Conservation (phyloP, 2,797 vertebrate genomes). For the Dermochelys coriacea region DNA sequence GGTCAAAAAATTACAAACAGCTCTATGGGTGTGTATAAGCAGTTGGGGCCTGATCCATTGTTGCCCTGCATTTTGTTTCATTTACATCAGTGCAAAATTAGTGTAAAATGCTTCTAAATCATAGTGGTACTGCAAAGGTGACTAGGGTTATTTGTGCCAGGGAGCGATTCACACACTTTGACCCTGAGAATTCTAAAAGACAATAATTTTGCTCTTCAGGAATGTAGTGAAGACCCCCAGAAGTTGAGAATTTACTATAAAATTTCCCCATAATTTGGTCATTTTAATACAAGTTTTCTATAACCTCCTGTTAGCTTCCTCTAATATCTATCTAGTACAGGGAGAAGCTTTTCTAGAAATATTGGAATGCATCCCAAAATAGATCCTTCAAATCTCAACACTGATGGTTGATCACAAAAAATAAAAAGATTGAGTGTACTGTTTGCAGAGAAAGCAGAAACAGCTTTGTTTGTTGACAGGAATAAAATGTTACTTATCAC, state of each 20-base stretch:
- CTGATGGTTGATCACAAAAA: constrained; percentile 2
- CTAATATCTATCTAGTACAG: neutral
- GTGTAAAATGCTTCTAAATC: neutral
- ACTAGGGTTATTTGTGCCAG: neutral
- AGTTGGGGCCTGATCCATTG: neutral
- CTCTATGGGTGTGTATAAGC: accelerated
- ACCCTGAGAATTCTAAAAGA: neutral
- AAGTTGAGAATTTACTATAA: neutral
- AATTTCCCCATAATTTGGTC: neutral
- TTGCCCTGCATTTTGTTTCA: neutral
- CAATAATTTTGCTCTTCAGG: neutral
- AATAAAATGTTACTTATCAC: constrained; percentile 77
- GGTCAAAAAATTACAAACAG: neutral
- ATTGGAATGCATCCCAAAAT: constrained; percentile 15
- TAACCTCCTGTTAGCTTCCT: neutral
- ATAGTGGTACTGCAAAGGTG: accelerated
- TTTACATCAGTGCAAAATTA: neutral
- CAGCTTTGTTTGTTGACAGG: constrained; percentile 76
- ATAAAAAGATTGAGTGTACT: constrained; percentile 36
- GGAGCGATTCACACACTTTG: neutral
- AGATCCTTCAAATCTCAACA: constrained; percentile 45
- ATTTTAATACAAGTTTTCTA: neutral
- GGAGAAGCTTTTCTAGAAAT: constrained; percentile 39
- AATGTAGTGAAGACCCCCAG: neutral
- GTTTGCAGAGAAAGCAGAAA: constrained; percentile 49